A percentile compares a stretch with the other conserved stretches of the same genome.
Evolutionary conservation across 2,113 vertebrate species (phyloP).

Genomic region (Perccottus glenii): DNA sequence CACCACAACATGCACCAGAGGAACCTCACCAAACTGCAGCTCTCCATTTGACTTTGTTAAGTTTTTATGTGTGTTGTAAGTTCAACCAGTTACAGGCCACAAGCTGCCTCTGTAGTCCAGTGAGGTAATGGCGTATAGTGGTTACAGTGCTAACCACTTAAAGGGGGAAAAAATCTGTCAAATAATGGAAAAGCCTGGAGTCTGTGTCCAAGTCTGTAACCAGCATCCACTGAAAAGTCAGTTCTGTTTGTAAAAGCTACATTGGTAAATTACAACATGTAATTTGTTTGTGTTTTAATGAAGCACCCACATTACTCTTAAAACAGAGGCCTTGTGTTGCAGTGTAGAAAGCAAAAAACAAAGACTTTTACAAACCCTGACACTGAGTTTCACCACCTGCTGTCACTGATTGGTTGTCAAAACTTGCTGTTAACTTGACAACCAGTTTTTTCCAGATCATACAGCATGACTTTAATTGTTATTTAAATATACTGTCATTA

Average conservation of each 20-base stretch:
- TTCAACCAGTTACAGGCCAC: not conserved
- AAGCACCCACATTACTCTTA: no score
- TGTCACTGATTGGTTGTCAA: no score
- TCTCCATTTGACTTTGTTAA: constrained; percentile 84
- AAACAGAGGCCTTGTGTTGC: no score
- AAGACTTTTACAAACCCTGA: no score
- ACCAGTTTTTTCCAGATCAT: not conserved
- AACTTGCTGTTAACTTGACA: no score
- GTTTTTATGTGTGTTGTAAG: constrained; percentile 3
- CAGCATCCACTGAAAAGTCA: no score
- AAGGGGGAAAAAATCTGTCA: not conserved
- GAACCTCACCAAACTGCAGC: constrained; percentile 97
- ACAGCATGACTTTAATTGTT: not conserved
- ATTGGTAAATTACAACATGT: no score
- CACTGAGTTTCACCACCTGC: no score
- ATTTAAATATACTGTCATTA: no score
- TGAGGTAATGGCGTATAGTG: not conserved
- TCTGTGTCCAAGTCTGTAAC: not conserved
- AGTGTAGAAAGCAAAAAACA: no score
- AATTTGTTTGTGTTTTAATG: no score
- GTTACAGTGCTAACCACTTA: not conserved
- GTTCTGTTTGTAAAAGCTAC: no score
- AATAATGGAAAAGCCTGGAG: not conserved
- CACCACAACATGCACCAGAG: constrained; percentile 99
- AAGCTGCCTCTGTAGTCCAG: constrained; percentile 9